Evolutionary conservation across 2,888 invertebrate species (phyloP).

Genomic region (Diachrysia chrysitis): DNA sequence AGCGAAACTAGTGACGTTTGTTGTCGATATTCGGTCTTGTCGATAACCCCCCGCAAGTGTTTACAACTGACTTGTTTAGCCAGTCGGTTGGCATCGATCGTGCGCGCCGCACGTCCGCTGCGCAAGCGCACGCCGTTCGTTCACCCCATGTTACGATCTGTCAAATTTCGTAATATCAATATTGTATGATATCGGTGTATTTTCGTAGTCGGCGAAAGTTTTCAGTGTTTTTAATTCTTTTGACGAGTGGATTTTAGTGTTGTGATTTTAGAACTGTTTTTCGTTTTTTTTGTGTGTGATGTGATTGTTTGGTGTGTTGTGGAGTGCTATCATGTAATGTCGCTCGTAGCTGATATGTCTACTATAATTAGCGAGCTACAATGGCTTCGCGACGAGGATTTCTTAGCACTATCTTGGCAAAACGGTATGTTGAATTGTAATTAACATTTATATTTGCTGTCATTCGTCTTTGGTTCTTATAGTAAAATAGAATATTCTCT

Average conservation of each 20-base stretch:
- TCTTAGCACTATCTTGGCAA: constrained; percentile 86
- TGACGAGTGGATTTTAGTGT: constrained; percentile 64
- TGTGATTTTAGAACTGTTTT: constrained; percentile 62
- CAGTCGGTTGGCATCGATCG: constrained; percentile 77
- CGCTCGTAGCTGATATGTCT: constrained; percentile 86
- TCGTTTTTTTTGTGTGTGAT: constrained; percentile 76
- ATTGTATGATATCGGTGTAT: constrained; percentile 59
- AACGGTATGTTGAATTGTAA: constrained; percentile 76
- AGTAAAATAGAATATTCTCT: not conserved
- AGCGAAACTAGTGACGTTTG: constrained; percentile 70
- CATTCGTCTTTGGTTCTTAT: not conserved
- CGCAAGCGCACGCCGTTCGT: constrained; percentile 72
- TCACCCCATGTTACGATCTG: constrained; percentile 79
- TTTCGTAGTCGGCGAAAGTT: constrained; percentile 57
- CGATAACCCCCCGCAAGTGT: constrained; percentile 83
- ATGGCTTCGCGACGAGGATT: constrained; percentile 87
- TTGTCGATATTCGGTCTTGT: constrained; percentile 73
- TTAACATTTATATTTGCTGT: constrained; percentile 1
- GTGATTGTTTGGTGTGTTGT: constrained; percentile 75
- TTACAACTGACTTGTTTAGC: constrained; percentile 62
- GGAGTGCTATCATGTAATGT: constrained; percentile 83
- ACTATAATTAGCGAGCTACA: constrained; percentile 84
- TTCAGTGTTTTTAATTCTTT: constrained; percentile 54
- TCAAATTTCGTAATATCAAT: constrained; percentile 80
- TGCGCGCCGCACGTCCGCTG: constrained; percentile 76